Evolutionary conservation across 2,113 vertebrate genomes (phyloP).

Genomic region (Ceuthmochares aereus): DNA sequence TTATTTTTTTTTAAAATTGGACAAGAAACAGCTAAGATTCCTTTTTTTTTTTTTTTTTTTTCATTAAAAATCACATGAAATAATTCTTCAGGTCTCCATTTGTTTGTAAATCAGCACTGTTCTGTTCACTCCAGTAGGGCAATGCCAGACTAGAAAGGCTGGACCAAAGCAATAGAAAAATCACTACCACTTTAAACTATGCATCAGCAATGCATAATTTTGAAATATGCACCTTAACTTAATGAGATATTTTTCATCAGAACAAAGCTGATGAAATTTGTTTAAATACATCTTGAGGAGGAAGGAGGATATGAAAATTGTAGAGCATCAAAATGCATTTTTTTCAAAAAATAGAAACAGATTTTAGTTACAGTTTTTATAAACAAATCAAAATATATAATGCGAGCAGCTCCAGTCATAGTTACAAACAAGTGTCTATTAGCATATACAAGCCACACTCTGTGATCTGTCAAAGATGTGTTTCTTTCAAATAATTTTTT

Average conservation of each 20-base stretch:
- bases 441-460: background rate
- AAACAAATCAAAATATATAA: background rate
- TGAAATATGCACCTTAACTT: background rate
- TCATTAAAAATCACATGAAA: background rate
- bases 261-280: background rate
- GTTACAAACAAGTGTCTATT: background rate
- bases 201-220: background rate
- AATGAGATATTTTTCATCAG: background rate
- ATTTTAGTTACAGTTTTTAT: background rate
- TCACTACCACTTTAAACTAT: background rate
- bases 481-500: background rate
- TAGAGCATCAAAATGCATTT: background rate
- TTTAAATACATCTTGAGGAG: background rate
- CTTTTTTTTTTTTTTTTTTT: background rate
- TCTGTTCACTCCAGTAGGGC: background rate
- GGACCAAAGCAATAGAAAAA: background rate
- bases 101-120: background rate
- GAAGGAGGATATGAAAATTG: background rate
- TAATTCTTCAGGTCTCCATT: background rate
- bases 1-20: background rate
- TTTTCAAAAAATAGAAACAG: background rate
- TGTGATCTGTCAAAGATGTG: background rate
- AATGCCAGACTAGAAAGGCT: background rate
- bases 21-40: background rate
- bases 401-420: background rate